Evolutionary conservation across 2,888 invertebrate genomes (phyloP).

Genomic region (Ephialtes manifestator): DNA sequence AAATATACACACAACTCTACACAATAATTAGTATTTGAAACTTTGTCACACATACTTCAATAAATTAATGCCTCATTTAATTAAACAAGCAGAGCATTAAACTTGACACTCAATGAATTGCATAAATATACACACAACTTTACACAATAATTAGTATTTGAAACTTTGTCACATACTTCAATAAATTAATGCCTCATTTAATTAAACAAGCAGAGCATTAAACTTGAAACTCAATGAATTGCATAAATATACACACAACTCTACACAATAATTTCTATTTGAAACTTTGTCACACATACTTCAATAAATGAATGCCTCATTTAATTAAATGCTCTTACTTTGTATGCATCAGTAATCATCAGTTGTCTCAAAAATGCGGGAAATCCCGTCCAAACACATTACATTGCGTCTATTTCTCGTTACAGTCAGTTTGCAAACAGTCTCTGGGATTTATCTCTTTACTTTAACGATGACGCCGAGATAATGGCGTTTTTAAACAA

Average conservation of each 20-base stretch:
- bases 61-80: background rate
- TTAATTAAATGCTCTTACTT: background rate
- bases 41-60: background rate
- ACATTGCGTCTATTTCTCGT: conserved; percentile 72
- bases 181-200: conserved; percentile 3
- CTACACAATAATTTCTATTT: background rate
- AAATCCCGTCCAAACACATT: background rate
- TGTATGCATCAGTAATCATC: background rate
- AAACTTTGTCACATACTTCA: background rate
- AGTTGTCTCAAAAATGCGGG: background rate
- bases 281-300: background rate
- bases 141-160: background rate
- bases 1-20: background rate
- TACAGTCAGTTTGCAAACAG: conserved; percentile 93
- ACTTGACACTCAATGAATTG: background rate
- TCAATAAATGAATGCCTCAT: conserved; percentile 4
- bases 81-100: background rate
- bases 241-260: background rate
- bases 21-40: background rate
- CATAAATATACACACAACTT: background rate
- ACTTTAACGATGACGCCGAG: conserved; percentile 94
- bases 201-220: background rate
- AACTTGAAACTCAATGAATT: background rate
- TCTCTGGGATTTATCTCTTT: conserved; percentile 95
- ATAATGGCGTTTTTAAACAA: conserved; percentile 93